phyloP scores from a whole-genome alignment of 2,113 vertebrate genomes.

The Callipepla californica region DNA sequence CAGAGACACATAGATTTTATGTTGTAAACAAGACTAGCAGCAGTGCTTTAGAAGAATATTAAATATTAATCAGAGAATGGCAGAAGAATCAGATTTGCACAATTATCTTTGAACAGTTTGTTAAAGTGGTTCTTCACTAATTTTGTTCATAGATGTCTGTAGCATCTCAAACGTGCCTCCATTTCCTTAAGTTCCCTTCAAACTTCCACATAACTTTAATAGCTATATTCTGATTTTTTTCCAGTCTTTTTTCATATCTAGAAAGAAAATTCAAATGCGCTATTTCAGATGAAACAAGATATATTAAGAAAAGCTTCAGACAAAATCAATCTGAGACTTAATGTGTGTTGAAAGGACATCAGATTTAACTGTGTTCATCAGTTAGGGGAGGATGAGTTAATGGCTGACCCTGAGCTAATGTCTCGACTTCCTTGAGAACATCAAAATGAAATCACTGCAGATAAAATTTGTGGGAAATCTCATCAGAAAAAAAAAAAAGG shows the following conservation, averaged over 20 bases:
- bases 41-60: background rate
- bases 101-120: background rate
- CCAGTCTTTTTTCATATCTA: background rate
- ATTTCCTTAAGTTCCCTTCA: background rate
- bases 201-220: background rate
- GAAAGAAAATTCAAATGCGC: background rate
- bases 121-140: background rate
- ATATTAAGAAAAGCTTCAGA: background rate
- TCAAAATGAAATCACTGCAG: background rate
- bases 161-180: background rate
- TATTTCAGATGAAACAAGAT: background rate
- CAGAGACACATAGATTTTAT: background rate
- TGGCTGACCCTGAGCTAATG: background rate
- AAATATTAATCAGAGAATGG: background rate
- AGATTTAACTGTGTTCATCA: background rate
- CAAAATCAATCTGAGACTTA: background rate
- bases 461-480: background rate
- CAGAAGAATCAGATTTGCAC: background rate
- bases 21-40: background rate
- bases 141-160: background rate
- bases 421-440: background rate
- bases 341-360: background rate
- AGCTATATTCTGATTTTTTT: accelerated
- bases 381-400: background rate
- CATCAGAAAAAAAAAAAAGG: background rate